Evolutionary conservation across 2,888 invertebrate genomes (phyloP), one percentile per base, ranked within the genome.

Genomic region (Oxyteleia sp.): DNA sequence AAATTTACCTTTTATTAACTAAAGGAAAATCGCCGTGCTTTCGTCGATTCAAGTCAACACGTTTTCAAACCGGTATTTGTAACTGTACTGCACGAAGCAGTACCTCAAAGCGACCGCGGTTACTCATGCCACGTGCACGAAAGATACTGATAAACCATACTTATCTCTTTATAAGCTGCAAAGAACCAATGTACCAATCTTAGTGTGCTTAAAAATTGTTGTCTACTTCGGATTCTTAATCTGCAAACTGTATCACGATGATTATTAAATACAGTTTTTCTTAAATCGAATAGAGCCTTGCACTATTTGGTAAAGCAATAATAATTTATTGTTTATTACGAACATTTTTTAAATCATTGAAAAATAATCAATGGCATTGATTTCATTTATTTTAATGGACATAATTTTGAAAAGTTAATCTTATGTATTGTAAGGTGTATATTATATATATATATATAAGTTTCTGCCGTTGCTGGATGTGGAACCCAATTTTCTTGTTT

Each of bases 11-110:
- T 81, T 74, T 81, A 81, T 82, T 71, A 71, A 59, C 51, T 47
- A 35, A 69, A 29, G 81, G 85, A 82, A 87, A 84, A 83, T 85
- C 83, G 85, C 82, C 61, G 83, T 63, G 82, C 86, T 88, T 88
- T 89, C 86, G 84, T 86, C 87, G 88, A 89, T 87, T 87, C 86
- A 84, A 87, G 87, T 84, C 89, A 88, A 82, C 88, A 89, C 88
- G 86, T 89, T 89, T 88, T 83, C 88, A 85, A 89, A 91, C 91
- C 91, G 92, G 92, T 92, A 92, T 91, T 91, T 85, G 87, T 92
- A 92, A 92, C 92, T 92, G 92, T 92, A 92, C 83, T 85, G 59
- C 72, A 74, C 38, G 76, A 57, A 69, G 66, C 61, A 75, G 68
- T 63, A 32, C 75, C 82, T 83, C 74, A 82, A 80, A 82, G 79